Evolutionary conservation across 1,140 invertebrate species (phyloP).

Genomic region (Mizuhopecten yessoensis): DNA sequence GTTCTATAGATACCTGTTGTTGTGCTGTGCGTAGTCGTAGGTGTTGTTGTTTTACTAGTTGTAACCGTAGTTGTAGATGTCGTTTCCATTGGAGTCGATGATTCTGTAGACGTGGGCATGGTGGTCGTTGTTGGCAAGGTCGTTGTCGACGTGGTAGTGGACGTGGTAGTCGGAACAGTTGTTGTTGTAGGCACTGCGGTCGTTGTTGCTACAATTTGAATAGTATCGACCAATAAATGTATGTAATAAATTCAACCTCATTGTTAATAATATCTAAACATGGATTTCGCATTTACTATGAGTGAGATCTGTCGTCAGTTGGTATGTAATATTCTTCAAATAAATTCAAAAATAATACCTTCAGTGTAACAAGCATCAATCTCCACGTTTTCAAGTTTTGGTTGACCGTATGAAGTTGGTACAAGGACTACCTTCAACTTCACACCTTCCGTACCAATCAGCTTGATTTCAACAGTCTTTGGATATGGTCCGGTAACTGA

Average conservation of each 20-base stretch:
- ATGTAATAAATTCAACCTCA: too few relatives aligned
- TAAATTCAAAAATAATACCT: background rate
- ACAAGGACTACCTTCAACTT: background rate
- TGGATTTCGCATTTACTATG: too few relatives aligned
- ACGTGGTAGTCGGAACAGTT: background rate
- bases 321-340: too few relatives aligned
- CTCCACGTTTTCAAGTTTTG: background rate
- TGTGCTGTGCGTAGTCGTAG: background rate
- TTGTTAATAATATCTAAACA: too few relatives aligned
- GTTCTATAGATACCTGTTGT: background rate
- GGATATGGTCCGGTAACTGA: background rate
- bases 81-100: background rate
- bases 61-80: background rate
- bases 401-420: background rate
- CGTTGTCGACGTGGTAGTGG: background rate
- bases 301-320: too few relatives aligned
- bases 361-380: background rate
- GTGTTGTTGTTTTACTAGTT: background rate
- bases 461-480: background rate
- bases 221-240: too few relatives aligned
- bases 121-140: background rate
- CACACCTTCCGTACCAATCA: background rate
- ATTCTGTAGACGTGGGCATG: background rate
- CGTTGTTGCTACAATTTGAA: background rate
- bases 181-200: background rate